A percentile compares a stretch with the other conserved stretches of the same genome.
Conservation (phyloP, 2,888 invertebrate species). For the Scaptomyza tumidula region DNA sequence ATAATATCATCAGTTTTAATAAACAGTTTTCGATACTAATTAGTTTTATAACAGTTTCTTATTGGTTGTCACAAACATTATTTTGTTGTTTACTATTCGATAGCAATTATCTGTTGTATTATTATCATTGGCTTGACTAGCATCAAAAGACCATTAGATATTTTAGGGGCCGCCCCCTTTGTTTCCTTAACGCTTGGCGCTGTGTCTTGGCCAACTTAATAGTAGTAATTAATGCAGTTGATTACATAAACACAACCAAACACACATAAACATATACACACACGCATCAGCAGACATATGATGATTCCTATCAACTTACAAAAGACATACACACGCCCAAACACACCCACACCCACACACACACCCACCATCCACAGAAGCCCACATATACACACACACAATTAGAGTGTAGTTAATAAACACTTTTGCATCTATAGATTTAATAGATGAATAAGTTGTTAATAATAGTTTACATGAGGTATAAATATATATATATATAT, state of each 20-base stretch:
- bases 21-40: constrained; percentile 9
- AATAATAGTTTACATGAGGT: constrained; percentile 65
- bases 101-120: constrained; percentile 17
- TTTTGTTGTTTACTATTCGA: not conserved
- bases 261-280: constrained; percentile 24
- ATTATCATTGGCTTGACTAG: constrained; percentile 15
- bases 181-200: constrained; percentile 40
- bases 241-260: constrained; percentile 52
- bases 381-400: constrained; percentile 17
- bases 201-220: constrained; percentile 69
- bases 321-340: constrained; percentile 13
- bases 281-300: constrained; percentile 51
- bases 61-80: not conserved
- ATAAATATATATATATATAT: constrained; percentile 7
- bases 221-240: constrained; percentile 78
- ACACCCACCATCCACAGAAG: too few relatives aligned
- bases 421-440: constrained; percentile 65
- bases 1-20: not conserved
- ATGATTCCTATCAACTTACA: constrained; percentile 76
- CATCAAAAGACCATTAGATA: constrained; percentile 43
- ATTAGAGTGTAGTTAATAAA: constrained; percentile 60
- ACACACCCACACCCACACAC: not conserved
- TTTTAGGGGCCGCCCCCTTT: constrained; percentile 21
- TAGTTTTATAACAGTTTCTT: not conserved
- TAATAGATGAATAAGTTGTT: constrained; percentile 66